Conservation (phyloP, 2,888 invertebrate genomes). For the Drosophila vallismaia region DNA sequence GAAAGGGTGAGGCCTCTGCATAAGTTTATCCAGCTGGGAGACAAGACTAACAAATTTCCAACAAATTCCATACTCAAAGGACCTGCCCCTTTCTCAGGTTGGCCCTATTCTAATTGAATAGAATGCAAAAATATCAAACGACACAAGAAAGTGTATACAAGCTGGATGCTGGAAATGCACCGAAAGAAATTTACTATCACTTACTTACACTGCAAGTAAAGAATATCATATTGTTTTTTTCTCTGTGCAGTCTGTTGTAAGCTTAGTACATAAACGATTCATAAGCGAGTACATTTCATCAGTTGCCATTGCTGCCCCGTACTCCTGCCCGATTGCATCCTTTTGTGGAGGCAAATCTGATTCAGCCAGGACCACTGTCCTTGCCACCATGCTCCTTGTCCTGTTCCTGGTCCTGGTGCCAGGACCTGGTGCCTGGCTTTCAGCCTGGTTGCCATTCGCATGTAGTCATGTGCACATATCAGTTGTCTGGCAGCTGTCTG, state of each 20-base stretch:
- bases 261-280: conserved; percentile 42
- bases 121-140: conserved; percentile 61
- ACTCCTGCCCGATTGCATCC: conserved; percentile 32
- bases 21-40: conserved; percentile 71
- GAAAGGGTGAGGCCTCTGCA: conserved; percentile 11
- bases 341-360: conserved; percentile 40
- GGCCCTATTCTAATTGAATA: conserved; percentile 73
- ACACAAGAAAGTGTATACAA: conserved; percentile 41
- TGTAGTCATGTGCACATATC: conserved; percentile 79
- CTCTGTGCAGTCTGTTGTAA: conserved; percentile 31
- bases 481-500: conserved; percentile 81
- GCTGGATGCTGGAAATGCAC: conserved; percentile 2
- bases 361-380: conserved; percentile 15
- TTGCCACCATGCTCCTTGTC: no score
- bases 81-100: conserved; percentile 52
- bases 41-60: conserved; percentile 80
- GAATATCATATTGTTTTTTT: not conserved
- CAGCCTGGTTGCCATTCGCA: conserved; percentile 47
- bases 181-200: not conserved
- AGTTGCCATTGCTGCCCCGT: conserved; percentile 17
- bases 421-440: conserved; percentile 64
- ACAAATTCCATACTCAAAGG: conserved; percentile 77
- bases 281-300: conserved; percentile 69
- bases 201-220: not conserved
- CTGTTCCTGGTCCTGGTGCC: conserved; percentile 40